Evolutionary conservation across 2,113 vertebrate genomes (phyloP).

Genomic region (Procavia capensis): DNA sequence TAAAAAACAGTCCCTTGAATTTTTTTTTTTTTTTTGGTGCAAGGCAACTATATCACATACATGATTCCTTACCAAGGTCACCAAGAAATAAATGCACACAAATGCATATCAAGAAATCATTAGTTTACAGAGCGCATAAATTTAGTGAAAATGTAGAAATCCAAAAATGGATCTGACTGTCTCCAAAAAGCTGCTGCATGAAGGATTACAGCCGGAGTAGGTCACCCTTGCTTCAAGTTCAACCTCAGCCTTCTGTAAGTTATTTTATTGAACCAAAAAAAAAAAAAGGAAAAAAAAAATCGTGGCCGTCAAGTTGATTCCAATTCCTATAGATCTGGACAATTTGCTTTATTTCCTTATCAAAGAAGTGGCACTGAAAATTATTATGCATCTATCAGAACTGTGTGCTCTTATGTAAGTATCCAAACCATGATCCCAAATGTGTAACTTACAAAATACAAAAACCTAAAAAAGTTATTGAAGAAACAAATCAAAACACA

Average conservation of each 20-base stretch:
- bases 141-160: slow-evolving; percentile 25
- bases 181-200: slow-evolving; percentile 23
- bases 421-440: background rate
- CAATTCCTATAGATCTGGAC: background rate
- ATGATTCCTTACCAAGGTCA: slow-evolving; percentile 12
- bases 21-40: background rate
- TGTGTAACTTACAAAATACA: background rate
- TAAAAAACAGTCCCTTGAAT: slow-evolving; percentile 77
- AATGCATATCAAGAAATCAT: background rate
- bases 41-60: slow-evolving; percentile 31
- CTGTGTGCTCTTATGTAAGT: slow-evolving; percentile 16
- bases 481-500: background rate
- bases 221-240: background rate
- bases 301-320: too few species aligned
- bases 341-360: slow-evolving; percentile 8
- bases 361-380: background rate
- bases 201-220: slow-evolving; percentile 9
- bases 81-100: slow-evolving; percentile 53
- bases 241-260: background rate
- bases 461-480: background rate
- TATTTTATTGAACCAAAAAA: background rate
- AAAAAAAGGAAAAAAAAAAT: too few species aligned
- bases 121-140: background rate
- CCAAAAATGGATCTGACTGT: slow-evolving; percentile 44
- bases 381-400: background rate